phyloP scores from a whole-genome alignment of 1,140 invertebrate species.

The Pararge aegeria region DNA sequence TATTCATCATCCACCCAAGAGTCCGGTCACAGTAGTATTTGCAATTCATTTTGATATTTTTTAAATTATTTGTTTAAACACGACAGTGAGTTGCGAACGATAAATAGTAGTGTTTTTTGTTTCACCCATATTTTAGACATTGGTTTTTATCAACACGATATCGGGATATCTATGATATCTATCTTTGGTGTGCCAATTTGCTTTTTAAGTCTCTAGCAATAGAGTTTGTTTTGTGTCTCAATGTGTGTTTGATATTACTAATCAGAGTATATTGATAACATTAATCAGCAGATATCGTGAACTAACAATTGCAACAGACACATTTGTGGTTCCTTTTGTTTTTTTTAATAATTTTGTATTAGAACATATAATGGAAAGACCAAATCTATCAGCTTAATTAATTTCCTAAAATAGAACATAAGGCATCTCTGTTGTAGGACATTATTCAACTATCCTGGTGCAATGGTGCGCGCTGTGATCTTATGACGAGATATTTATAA shows the following conservation, averaged over 20 bases:
- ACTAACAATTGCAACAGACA: too few species aligned
- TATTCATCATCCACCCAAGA: constrained; percentile 59
- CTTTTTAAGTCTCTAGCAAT: background rate
- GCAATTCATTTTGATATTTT: constrained; percentile 46
- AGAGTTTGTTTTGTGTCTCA: background rate
- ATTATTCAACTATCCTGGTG: too few species aligned
- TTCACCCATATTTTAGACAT: background rate
- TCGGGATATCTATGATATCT: background rate
- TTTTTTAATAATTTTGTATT: too few species aligned
- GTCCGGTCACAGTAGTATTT: constrained; percentile 52
- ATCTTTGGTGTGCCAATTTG: constrained; percentile 12
- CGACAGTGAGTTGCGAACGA: background rate
- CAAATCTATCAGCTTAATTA: too few species aligned
- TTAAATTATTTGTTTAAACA: background rate
- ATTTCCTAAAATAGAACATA: too few species aligned
- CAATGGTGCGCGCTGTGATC: too few species aligned
- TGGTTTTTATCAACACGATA: background rate
- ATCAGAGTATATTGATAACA: background rate
- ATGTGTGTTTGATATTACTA: background rate
- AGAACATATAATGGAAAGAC: too few species aligned
- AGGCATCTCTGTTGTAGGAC: too few species aligned
- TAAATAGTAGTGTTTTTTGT: background rate
- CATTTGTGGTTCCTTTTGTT: too few species aligned
- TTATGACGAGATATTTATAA: too few species aligned
- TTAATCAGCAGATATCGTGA: background rate